Evolutionary conservation across 2,113 vertebrate species (phyloP), one percentile per base, ranked within the genome.

Genomic region (Oryzias celebensis): DNA sequence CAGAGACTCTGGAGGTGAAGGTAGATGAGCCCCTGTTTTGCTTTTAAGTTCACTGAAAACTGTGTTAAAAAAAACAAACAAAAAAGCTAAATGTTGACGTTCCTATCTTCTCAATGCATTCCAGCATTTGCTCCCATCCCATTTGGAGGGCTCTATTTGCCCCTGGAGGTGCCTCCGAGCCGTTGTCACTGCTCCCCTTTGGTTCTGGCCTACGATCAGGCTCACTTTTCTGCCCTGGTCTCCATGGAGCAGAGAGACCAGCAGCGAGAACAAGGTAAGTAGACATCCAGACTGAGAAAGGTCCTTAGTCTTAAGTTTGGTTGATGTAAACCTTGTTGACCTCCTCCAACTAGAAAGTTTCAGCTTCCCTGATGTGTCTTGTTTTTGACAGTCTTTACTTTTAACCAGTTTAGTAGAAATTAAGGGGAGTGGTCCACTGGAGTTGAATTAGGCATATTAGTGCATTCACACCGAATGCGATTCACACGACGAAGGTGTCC

Each of bases 221-320:
- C 97, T 14, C 97, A 99, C 84, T 99, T 99, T 89, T 99, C 97
- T 2, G 97, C 97, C 16, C 93, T 99, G 15, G 97, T 99, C 85
- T 98, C 96, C 69, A 99, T 98, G 97, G 97, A 99, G 87, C 96
- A 98, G 87, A 95, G 96, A 85, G 96, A 98, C 83, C 96, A 98
- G 80, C 96, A 98, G 67, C 89, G 95, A 81, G 96, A 99, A 77
- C 96, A 99, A 98, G 96, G 97, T 99, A 91, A 65, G 57, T 44
- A 10, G n/a, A 42, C n/a, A 15, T 41, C 18, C 26, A 44, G 15
- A 14, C 52, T 45, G 0, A 18, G 20, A n/a, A 12, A 23, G 5
- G 17, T 24, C 17, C 48, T 20, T n/a, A 15, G n/a, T n/a, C 1
- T 52, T 20, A 10, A 8, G 42, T 43, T 51, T 31, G 41, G 26